Base-by-base conservation (phyloP, 2,888 invertebrate species). In the Morpho helenor region DNA sequence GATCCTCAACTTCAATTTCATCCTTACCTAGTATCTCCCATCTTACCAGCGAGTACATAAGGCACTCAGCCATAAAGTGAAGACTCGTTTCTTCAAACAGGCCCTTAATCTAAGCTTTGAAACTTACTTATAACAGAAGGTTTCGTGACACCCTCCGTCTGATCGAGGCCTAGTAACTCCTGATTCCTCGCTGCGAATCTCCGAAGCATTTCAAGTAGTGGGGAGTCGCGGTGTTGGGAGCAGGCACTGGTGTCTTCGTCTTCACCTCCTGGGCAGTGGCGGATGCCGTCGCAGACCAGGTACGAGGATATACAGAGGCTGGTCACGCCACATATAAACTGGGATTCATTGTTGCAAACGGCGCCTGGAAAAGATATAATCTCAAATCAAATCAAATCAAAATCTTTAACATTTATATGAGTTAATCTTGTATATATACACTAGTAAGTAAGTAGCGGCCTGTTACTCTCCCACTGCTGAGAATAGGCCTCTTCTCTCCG, bases 231-330 rank as follows among this genome's bases (percentile, higher is more conserved):
- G 5, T 86, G 66, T 46, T 81, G 83, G 2, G 86, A 72, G 64
- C 91, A 90, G 2, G 84, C 85, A 23, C 64, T 66, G 0, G 80
- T 52, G 43, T 92, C 92, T 66, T 92, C 92, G 62, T 92, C 92
- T 60, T 93, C 93, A 5, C 93, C 93, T 0, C 92, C 92, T 0
- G 94, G 94, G 66, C 94, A 94, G 73, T 94, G 93, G 2, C 91
- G 84, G 23, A 93, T 91, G 8, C 94, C 94, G 67, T 94, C 94
- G 75, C 94, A 94, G 16, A 93, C 90, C 64, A 94, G 82, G 69
- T 93, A 92, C 52, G 93, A 92, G 1, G 94, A 93, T 56, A 94
- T 91, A 79, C 94, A 94, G 49, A 94, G 84, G 64, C 80, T 77
- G 16, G 87, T 87, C 43, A 72, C 63, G 0, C 89, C 89, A 65